Evolutionary conservation across 2,113 vertebrate genomes (phyloP).

Genomic region (Muscicapa adusta): DNA sequence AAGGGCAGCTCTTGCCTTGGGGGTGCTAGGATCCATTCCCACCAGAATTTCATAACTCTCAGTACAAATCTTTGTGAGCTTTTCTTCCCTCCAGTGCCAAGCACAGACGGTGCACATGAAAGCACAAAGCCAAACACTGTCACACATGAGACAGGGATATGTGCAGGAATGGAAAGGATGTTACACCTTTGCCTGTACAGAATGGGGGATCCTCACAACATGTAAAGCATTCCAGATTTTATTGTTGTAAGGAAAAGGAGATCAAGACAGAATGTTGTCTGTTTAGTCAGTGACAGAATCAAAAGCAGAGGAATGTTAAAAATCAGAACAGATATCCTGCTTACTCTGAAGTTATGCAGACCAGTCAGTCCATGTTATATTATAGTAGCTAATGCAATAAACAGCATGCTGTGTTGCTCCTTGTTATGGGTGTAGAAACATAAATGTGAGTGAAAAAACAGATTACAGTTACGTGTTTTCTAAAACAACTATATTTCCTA

Average conservation of each 20-base stretch:
- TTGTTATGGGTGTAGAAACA: background rate
- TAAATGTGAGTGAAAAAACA: background rate
- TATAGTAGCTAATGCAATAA: background rate
- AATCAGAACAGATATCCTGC: background rate
- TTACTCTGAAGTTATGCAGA: background rate
- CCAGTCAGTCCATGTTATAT: background rate
- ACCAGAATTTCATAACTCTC: background rate
- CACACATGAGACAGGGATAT: background rate
- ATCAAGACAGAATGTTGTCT: background rate
- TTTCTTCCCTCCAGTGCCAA: background rate
- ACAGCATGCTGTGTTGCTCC: fast-evolving
- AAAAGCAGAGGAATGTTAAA: background rate
- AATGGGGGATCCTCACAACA: background rate
- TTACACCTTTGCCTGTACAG: fast-evolving
- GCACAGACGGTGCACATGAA: background rate
- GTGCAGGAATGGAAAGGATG: background rate
- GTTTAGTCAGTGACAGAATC: background rate
- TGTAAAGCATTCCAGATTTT: background rate
- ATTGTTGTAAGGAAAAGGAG: background rate
- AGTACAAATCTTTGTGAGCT: background rate
- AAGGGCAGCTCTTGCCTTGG: background rate
- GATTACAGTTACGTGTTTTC: background rate
- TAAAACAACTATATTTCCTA: background rate
- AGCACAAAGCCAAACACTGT: background rate
- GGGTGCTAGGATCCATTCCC: background rate